Evolutionary conservation across 2,113 vertebrate genomes (phyloP).

Genomic region (Oceanodroma tethys): DNA sequence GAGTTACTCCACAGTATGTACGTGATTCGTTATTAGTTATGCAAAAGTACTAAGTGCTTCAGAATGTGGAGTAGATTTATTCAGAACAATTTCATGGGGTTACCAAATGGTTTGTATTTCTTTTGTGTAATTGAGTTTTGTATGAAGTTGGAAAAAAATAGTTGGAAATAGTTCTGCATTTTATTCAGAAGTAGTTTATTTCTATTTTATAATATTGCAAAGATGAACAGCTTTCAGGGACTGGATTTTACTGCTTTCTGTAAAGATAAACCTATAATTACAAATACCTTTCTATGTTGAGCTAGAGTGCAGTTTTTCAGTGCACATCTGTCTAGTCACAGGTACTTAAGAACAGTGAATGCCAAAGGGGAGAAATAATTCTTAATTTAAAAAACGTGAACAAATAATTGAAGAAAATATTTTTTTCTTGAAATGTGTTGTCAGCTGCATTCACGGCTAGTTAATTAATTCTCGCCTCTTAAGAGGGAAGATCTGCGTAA

Average conservation of each 20-base stretch:
- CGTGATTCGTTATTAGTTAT: background rate
- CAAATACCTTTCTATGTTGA: background rate
- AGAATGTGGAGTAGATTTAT: background rate
- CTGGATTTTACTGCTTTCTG: background rate
- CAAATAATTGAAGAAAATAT: background rate
- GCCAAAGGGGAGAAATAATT: background rate
- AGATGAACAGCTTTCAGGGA: background rate
- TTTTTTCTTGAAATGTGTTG: background rate
- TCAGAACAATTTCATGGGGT: background rate
- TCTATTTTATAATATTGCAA: background rate
- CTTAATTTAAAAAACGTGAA: background rate
- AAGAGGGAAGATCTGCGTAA: background rate
- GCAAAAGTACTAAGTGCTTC: background rate
- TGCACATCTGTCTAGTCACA: background rate
- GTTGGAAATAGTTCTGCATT: background rate
- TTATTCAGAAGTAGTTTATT: background rate
- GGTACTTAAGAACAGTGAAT: background rate
- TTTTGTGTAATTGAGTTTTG: background rate
- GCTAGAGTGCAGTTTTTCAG: background rate
- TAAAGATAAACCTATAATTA: background rate
- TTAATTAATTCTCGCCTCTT: background rate
- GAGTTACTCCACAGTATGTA: background rate
- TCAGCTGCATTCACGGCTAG: background rate
- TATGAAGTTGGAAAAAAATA: background rate
- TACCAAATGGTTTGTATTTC: background rate